These are phyloP conservation scores for Anguilla megastoma DNA, from an alignment of 2,797 vertebrate genomes.

Conservation along the genomic window DNA sequence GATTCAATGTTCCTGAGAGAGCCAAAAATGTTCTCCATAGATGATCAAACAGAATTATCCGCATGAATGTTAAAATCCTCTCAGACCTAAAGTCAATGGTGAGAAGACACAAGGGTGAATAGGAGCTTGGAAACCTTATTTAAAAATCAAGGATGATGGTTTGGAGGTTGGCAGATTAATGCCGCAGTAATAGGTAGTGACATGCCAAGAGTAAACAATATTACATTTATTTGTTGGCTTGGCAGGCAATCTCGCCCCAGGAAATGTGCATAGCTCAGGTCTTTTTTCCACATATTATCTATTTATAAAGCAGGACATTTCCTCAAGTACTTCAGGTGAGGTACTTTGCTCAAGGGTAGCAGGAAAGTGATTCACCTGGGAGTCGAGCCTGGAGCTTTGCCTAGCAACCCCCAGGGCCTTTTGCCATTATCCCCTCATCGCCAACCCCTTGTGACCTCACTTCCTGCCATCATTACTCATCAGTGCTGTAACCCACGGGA, in stretches of 20 bases:
- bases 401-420: neutral
- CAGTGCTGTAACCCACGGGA: neutral
- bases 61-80: neutral
- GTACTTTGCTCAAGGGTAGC: conserved; percentile 8
- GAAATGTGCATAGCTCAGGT: neutral
- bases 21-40: neutral
- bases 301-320: neutral
- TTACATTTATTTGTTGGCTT: conserved; percentile 7
- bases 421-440: neutral
- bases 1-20: conserved; percentile 1
- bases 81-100: neutral
- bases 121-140: neutral
- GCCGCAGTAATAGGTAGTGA: neutral
- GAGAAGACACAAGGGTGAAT: neutral
- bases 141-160: neutral
- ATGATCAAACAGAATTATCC: neutral
- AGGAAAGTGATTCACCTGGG: neutral
- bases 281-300: neutral
- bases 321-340: neutral
- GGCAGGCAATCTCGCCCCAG: neutral
- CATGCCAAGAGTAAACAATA: conserved; percentile 15
- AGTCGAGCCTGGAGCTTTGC: neutral
- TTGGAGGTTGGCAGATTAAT: neutral
- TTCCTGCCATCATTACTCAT: conserved; percentile 8
- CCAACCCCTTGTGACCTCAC: conserved; percentile 6